Percentiles rank a stretch among this genome's conserved stretches.
Evolutionary conservation across 2,797 vertebrate species (phyloP).

Genomic region (Myotis pilosus): DNA sequence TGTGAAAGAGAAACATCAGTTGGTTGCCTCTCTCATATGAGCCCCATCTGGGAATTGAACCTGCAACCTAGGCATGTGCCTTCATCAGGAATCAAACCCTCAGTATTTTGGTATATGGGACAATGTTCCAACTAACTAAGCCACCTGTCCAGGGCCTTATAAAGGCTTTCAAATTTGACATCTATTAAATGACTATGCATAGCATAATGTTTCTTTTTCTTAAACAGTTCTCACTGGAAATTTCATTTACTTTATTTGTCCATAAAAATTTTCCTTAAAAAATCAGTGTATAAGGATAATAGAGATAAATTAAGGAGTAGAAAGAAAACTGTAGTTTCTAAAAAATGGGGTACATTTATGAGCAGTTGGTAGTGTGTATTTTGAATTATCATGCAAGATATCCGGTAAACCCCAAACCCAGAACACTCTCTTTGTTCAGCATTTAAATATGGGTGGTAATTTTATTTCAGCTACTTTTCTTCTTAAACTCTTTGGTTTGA

Average conservation of each 20-base stretch:
- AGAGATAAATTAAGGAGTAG: background rate
- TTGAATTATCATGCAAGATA: background rate
- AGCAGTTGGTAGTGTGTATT: background rate
- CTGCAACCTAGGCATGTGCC: no score
- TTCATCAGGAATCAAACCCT: background rate
- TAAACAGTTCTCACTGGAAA: background rate
- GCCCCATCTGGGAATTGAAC: background rate
- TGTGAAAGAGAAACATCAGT: background rate
- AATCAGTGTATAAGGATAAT: background rate
- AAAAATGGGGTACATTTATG: background rate
- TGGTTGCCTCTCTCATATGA: background rate
- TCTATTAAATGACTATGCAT: background rate
- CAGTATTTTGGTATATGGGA: background rate
- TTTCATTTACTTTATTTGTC: background rate
- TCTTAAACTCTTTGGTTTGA: constrained; percentile 62
- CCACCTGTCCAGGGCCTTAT: background rate
- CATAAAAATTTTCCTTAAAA: background rate
- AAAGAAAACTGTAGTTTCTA: background rate
- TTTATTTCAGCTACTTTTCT: constrained; percentile 63
- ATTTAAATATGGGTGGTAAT: constrained; percentile 54
- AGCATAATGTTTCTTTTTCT: background rate
- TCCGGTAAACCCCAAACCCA: constrained; percentile 36
- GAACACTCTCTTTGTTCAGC: background rate
- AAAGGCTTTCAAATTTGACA: background rate
- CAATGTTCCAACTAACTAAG: background rate